Evolutionary conservation across 2,113 vertebrate genomes (phyloP).

Genomic region (Cairina moschata): DNA sequence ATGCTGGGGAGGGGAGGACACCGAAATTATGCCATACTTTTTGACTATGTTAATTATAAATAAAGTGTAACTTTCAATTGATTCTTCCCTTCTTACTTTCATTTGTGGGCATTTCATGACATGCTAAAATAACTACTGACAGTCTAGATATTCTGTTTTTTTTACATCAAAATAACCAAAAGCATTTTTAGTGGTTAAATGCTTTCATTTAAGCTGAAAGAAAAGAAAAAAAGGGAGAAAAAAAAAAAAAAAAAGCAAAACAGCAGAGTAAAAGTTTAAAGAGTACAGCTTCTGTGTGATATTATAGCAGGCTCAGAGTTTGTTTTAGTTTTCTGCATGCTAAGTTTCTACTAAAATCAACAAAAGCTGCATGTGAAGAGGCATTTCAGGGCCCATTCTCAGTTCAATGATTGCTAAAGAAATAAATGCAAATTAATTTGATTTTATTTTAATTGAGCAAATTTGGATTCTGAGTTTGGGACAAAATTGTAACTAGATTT

Average conservation of each 20-base stretch:
- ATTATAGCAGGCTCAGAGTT: background rate
- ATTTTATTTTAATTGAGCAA: background rate
- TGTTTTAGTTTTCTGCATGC: conserved; percentile 15
- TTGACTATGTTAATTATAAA: conserved; percentile 8
- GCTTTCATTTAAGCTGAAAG: conserved; percentile 7
- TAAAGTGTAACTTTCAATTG: background rate
- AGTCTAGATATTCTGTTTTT: background rate
- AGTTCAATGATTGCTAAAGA: background rate
- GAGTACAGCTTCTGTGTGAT: background rate
- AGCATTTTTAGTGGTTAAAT: conserved; percentile 19
- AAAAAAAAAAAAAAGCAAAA: background rate
- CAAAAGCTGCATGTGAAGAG: conserved; percentile 2
- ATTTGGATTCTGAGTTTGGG: background rate
- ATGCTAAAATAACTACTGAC: background rate
- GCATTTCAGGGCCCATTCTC: background rate
- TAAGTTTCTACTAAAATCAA: conserved; percentile 24
- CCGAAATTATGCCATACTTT: background rate
- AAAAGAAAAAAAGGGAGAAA: background rate
- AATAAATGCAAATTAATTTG: background rate
- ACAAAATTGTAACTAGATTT: background rate
- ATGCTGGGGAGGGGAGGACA: background rate
- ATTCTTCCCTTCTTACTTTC: conserved; percentile 24
- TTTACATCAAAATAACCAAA: background rate
- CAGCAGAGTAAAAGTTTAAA: background rate
- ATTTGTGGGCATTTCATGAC: background rate